A percentile compares a stretch with the other conserved stretches of the same genome.
These are phyloP conservation scores for Norana najaformis DNA, from an alignment of 2,888 invertebrate genomes.

Conservation along the genomic window DNA sequence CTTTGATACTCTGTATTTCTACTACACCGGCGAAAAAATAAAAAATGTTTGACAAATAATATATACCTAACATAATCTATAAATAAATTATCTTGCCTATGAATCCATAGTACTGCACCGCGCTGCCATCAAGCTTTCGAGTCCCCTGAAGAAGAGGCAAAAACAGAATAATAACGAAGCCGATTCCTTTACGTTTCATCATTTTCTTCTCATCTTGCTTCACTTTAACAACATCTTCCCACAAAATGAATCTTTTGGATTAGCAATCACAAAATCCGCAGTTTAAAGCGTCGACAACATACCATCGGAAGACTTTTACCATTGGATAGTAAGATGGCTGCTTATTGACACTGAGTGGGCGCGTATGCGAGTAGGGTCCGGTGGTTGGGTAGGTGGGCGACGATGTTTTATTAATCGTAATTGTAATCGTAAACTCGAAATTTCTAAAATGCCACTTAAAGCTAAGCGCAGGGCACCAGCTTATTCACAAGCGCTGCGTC, in stretches of 20 bases:
- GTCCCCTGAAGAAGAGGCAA: not conserved
- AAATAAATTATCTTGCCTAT: not conserved
- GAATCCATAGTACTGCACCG: not conserved
- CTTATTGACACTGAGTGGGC: not conserved
- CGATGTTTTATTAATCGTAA: too few species aligned
- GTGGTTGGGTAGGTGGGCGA: too few species aligned
- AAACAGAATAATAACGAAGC: not conserved
- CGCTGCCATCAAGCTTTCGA: not conserved
- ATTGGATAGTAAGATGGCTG: not conserved
- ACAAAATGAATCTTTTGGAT: not conserved
- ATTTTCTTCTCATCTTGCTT: slow-evolving; percentile 3
- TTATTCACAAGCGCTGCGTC: too few species aligned
- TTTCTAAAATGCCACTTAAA: too few species aligned
- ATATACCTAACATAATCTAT: not conserved
- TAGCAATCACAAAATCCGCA: not conserved
- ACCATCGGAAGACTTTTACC: not conserved
- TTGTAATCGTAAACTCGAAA: too few species aligned
- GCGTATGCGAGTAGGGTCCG: not conserved
- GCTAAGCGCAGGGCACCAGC: too few species aligned
- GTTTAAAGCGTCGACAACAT: slow-evolving; percentile 17
- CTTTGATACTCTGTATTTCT: too few species aligned
- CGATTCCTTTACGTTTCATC: not conserved
- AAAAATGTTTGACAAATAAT: not conserved
- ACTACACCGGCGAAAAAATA: too few species aligned
- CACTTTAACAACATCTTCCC: not conserved